A percentile compares a stretch with the other conserved stretches of the same genome.
Conservation (phyloP, 2,888 invertebrate species). For the Eugnorisma glareosa region DNA sequence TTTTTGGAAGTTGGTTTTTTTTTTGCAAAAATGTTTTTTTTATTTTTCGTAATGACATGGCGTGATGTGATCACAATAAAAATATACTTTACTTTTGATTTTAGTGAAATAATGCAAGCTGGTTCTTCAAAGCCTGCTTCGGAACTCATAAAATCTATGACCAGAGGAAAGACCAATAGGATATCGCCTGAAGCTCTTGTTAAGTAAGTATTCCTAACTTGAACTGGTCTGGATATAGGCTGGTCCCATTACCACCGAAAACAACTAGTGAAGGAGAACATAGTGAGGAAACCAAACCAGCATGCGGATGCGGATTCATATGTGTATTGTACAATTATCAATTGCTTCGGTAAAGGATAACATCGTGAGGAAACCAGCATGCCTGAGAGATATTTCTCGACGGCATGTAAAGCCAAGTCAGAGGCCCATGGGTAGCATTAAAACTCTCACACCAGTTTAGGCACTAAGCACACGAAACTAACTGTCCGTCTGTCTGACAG, state of each 20-base stretch:
- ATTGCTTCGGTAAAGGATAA: no score
- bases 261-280: background rate
- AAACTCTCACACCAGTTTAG: no score
- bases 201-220: constrained; percentile 79
- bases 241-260: background rate
- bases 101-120: constrained; percentile 92
- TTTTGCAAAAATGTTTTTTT: no score
- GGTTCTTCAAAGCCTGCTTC: constrained; percentile 93
- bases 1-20: no score
- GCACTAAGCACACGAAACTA: background rate
- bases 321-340: no score
- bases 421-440: background rate
- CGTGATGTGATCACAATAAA: background rate
- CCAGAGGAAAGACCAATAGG: constrained; percentile 92
- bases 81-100: background rate
- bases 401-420: background rate
- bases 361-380: background rate
- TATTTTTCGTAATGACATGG: background rate
- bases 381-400: background rate
- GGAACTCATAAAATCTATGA: constrained; percentile 93
- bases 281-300: background rate
- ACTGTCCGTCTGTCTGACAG: no score
- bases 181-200: constrained; percentile 94
- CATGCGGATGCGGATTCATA: no score
- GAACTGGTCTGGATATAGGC: background rate